Evolutionary conservation across 2,888 invertebrate genomes (phyloP).

Genomic region (Lithophane leautieri): DNA sequence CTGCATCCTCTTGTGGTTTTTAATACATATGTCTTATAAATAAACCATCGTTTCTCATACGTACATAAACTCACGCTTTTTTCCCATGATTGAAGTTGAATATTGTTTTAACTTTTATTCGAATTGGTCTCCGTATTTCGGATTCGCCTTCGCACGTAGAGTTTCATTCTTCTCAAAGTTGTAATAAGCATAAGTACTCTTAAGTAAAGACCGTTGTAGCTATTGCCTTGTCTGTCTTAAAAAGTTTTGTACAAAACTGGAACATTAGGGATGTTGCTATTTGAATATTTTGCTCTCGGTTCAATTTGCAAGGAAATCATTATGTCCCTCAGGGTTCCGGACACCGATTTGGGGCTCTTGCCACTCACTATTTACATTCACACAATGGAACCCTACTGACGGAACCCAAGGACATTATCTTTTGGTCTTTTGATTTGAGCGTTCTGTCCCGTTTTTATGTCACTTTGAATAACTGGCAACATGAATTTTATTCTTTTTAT

Average conservation of each 20-base stretch:
- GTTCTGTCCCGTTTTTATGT: slow-evolving; percentile 33
- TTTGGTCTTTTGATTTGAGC: slow-evolving; percentile 67
- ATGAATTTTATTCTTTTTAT: slow-evolving; percentile 8
- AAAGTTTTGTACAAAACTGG: slow-evolving; percentile 51
- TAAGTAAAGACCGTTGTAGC: slow-evolving; percentile 49
- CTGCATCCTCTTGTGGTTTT: background rate
- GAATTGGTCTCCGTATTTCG: slow-evolving; percentile 12
- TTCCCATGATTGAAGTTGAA: slow-evolving; percentile 7
- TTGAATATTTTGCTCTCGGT: slow-evolving; percentile 54
- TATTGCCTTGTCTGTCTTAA: slow-evolving; percentile 42
- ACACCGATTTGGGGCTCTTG: slow-evolving; percentile 54
- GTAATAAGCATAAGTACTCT: slow-evolving; percentile 49
- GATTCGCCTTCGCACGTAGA: background rate
- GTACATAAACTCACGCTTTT: background rate
- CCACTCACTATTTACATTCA: slow-evolving; percentile 67
- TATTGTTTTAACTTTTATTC: slow-evolving; percentile 31
- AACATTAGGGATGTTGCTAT: slow-evolving; percentile 51
- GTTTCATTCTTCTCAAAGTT: slow-evolving; percentile 32
- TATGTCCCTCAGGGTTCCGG: slow-evolving; percentile 49
- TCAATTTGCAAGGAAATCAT: slow-evolving; percentile 56
- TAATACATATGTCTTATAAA: background rate
- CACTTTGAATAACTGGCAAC: slow-evolving; percentile 29
- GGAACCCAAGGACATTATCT: slow-evolving; percentile 59
- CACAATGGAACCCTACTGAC: slow-evolving; percentile 67
- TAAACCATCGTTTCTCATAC: background rate